Conservation (phyloP, 53 echinoderm and acorn worm species). For the Luidia sarsii region DNA sequence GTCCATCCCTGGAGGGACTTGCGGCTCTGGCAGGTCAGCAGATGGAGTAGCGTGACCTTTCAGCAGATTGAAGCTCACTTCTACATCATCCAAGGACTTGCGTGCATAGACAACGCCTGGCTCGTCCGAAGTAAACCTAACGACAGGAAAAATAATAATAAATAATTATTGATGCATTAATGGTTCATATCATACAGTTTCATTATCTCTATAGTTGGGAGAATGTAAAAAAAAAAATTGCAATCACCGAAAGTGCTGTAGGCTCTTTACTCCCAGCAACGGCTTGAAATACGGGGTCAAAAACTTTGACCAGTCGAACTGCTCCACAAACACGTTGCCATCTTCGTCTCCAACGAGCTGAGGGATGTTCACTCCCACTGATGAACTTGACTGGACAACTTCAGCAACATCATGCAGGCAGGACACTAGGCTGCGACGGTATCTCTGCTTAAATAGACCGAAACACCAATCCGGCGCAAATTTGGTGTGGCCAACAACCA, state of each 20-base stretch:
- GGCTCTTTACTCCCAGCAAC: neutral
- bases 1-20: conserved; percentile 1
- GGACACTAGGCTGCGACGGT: neutral
- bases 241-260: neutral
- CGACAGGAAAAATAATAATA: neutral
- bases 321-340: neutral
- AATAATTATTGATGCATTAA: neutral
- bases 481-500: conserved; percentile 47
- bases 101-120: conserved; percentile 1
- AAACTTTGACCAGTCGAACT: no score
- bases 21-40: neutral
- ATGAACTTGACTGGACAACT: neutral
- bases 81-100: neutral
- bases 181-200: neutral
- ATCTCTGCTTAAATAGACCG: conserved; percentile 24
- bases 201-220: neutral
- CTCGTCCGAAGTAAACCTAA: neutral
- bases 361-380: neutral
- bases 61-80: neutral
- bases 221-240: neutral
- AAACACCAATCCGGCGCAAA: no score
- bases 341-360: neutral
- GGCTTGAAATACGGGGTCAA: neutral
- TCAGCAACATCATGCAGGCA: neutral
- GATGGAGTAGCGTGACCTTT: neutral